These are phyloP conservation scores for Leptinotarsa peninsularis DNA, from an alignment of 2,888 invertebrate genomes.

Conservation along the genomic window DNA sequence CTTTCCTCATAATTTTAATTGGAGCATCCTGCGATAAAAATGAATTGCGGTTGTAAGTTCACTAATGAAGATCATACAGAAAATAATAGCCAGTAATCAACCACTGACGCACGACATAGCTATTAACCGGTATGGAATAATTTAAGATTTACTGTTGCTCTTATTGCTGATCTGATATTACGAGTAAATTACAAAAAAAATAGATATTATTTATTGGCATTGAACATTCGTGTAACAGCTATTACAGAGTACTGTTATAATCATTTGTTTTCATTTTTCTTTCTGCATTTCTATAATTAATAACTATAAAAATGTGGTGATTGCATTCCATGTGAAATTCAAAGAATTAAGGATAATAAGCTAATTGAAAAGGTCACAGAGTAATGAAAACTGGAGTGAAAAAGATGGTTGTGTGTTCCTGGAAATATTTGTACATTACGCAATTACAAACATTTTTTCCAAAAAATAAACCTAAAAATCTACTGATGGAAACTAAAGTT, in stretches of 20 bases:
- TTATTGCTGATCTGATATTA: conserved; percentile 26
- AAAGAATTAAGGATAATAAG: background rate
- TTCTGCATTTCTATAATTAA: conserved; percentile 1
- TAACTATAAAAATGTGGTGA: conserved; percentile 1
- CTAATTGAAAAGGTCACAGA: too few species aligned
- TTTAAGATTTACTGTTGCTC: conserved; percentile 26
- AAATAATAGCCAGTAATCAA: conserved; percentile 18
- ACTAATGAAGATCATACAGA: conserved; percentile 17
- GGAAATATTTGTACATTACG: too few species aligned
- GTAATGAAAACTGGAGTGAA: too few species aligned
- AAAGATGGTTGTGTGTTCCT: too few species aligned
- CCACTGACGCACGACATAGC: conserved; percentile 20
- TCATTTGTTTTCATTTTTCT: conserved; percentile 25
- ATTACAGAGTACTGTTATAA: conserved; percentile 15
- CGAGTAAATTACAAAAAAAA: conserved; percentile 20
- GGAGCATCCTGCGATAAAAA: background rate
- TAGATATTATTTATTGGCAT: conserved; percentile 25
- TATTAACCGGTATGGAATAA: conserved; percentile 24
- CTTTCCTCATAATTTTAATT: background rate
- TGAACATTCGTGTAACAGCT: conserved; percentile 25
- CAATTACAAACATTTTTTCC: too few species aligned
- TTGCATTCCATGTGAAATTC: background rate
- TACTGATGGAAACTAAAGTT: too few species aligned
- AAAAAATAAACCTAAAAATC: too few species aligned
- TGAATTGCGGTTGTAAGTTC: conserved; percentile 15